Evolutionary conservation across 2,113 vertebrate genomes (phyloP).

Genomic region (Spilogale gracilis): DNA sequence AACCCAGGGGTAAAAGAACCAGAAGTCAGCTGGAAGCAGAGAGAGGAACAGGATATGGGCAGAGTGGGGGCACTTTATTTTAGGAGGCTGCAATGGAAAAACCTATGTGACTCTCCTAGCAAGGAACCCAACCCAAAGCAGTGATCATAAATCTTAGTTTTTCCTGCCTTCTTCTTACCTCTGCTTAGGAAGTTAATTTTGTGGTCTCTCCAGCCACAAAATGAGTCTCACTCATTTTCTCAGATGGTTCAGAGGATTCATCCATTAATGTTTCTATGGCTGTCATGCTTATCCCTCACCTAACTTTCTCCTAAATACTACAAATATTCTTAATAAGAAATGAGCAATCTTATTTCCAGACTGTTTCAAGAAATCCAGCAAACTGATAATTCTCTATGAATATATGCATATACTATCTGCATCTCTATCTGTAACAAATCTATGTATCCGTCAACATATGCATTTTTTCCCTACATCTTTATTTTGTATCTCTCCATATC

Average conservation of each 20-base stretch:
- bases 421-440: not conserved
- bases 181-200: not conserved
- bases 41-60: not conserved
- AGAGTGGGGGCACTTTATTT: rapidly evolving
- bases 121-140: not conserved
- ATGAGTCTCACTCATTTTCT: not conserved
- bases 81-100: not conserved
- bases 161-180: too few species aligned
- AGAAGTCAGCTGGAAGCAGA: rapidly evolving
- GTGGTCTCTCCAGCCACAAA: not conserved
- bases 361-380: not conserved
- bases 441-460: rapidly evolving
- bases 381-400: not conserved
- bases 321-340: not conserved
- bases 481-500: not conserved
- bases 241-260: not conserved
- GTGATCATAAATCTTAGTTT: not conserved
- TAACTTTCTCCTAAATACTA: not conserved
- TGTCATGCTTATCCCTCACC: not conserved
- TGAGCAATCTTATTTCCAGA: not conserved
- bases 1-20: not conserved
- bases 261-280: not conserved
- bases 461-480: not conserved
- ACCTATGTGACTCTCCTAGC: not conserved
- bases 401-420: not conserved